A percentile compares a stretch with the other conserved stretches of the same genome.
Evolutionary conservation across 2,888 invertebrate species (phyloP).

Genomic region (Coelinius sp.): DNA sequence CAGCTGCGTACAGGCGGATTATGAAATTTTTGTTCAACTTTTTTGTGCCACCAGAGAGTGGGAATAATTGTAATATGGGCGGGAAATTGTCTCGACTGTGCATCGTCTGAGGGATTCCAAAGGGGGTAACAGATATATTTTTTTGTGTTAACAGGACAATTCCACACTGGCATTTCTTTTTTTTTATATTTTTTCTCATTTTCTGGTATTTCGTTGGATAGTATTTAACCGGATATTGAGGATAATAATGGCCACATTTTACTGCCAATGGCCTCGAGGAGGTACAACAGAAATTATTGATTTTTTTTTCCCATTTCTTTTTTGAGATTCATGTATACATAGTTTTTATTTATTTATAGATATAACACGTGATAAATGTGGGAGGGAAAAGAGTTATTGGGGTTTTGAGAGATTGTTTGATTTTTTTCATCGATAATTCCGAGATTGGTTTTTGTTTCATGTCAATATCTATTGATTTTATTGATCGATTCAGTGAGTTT

Average conservation of each 20-base stretch:
- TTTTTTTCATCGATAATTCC: not conserved
- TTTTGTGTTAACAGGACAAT: not conserved
- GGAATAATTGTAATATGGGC: conserved; percentile 1
- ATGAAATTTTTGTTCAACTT: conserved; percentile 7
- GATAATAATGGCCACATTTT: not conserved
- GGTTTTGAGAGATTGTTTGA: not conserved
- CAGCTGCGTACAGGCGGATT: conserved; percentile 20
- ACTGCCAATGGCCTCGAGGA: not conserved
- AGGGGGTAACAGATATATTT: not conserved
- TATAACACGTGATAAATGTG: not conserved
- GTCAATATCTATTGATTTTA: not conserved
- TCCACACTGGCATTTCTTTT: not conserved
- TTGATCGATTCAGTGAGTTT: not conserved
- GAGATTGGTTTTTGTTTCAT: no score
- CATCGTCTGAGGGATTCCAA: not conserved
- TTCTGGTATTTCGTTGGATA: not conserved
- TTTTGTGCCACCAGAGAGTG: conserved; percentile 38
- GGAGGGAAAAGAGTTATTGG: not conserved
- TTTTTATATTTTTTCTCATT: not conserved
- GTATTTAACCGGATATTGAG: conserved; percentile 24
- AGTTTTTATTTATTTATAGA: not conserved
- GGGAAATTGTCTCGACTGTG: conserved; percentile 3
- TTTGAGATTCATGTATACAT: not conserved
- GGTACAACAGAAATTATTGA: not conserved
- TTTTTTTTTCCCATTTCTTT: not conserved